Conservation (phyloP, 2,113 vertebrate species). For the Hypomesus transpacificus region DNA sequence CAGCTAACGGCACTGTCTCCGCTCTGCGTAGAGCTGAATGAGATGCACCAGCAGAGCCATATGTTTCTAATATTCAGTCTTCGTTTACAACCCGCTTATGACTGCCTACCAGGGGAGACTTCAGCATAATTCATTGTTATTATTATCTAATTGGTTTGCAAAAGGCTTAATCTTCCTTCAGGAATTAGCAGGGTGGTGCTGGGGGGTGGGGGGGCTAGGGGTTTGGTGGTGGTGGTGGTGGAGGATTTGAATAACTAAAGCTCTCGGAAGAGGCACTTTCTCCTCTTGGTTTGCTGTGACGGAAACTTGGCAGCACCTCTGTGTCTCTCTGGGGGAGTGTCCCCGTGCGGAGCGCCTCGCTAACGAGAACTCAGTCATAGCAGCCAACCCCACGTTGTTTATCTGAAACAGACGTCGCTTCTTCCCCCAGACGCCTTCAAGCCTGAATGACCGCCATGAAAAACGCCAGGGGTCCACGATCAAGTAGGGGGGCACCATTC, state of each 20-base stretch:
- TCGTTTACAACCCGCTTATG: constrained; percentile 25
- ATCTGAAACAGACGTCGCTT: constrained; percentile 20
- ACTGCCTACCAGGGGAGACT: constrained; percentile 33
- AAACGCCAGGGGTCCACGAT: constrained; percentile 10
- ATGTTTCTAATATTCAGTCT: constrained; percentile 9
- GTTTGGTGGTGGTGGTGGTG: not conserved
- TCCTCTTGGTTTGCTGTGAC: constrained; percentile 14
- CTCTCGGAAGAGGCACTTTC: constrained; percentile 8
- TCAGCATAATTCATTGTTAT: constrained; percentile 41
- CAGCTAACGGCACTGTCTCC: not conserved
- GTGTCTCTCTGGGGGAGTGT: constrained; percentile 14
- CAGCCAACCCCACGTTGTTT: constrained; percentile 24
- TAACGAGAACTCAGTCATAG: constrained; percentile 25
- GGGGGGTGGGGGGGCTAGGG: not conserved
- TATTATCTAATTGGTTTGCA: constrained; percentile 43
- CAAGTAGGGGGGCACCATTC: constrained; percentile 24
- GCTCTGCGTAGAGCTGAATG: not conserved
- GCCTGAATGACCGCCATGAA: constrained; percentile 23
- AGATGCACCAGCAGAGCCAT: constrained; percentile 1
- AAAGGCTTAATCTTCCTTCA: constrained; percentile 38
- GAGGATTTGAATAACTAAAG: constrained; percentile 31
- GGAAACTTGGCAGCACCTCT: constrained; percentile 31
- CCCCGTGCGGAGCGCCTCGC: not conserved
- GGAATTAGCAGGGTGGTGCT: constrained; percentile 30
- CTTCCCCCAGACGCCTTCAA: constrained; percentile 6